Evolutionary conservation across 2,888 invertebrate genomes (phyloP), one percentile per base, ranked within the genome.

Genomic region (Thelaira solivaga): DNA sequence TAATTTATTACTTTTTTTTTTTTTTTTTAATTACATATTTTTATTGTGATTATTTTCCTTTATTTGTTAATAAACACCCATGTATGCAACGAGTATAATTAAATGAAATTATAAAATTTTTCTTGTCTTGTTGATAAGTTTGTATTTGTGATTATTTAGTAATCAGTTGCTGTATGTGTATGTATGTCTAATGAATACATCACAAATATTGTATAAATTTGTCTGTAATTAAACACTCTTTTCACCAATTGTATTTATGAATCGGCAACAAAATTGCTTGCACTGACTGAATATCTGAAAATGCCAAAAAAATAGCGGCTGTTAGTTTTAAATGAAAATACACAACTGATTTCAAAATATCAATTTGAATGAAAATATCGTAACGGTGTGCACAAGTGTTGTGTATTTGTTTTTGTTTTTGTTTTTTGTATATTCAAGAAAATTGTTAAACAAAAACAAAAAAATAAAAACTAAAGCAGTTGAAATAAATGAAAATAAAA

Each of bases 191-290:
- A n/a, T n/a, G 26, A 65, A 65, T 24, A 29, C 41, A 24, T 31
- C 11, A 45, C 36, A 41, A 29, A 34, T 18, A 31, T 61, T 69
- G 16, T 47, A 29, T 51, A 10, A 26, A 53, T 29, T 45, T 61
- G 45, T 61, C 53, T 68, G 67, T 45, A 51, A 31, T 73, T 65
- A 69, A 78, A 64, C 68, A 65, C 74, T 74, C 61, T 65, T 74
- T 78, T 78, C 78, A 78, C 78, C 78, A 78, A 65, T 61, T 78
- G 78, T 68, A 57, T 74, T n/a, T n/a, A n/a, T n/a, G n/a, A n/a
- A n/a, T n/a, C n/a, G n/a, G 34, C 51, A 41, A 45, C n/a, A 34
- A 47, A 64, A 36, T 24, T 69, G 16, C 29, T 51, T 20, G 29
- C 2, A 26, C 39, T 43, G 26, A 57, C 43, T 43, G 29, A 18